Percentiles rank a stretch among this genome's conserved stretches.
phyloP scores from a whole-genome alignment of 1,140 invertebrate genomes.

The Drosophila pectinifera region DNA sequence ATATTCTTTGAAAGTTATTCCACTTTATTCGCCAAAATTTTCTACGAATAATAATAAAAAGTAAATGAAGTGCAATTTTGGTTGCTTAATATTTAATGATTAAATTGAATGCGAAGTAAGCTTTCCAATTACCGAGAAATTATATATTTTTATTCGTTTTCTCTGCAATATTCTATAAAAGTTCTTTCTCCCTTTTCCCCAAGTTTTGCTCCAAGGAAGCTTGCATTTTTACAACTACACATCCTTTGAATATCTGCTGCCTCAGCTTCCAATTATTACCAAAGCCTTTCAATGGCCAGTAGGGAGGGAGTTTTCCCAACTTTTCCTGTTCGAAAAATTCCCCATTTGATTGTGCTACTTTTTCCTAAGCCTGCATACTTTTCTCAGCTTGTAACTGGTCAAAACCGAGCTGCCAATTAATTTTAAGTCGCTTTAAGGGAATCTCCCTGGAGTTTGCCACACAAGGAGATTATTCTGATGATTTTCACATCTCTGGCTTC shows the following conservation, averaged over 20 bases:
- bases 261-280: constrained; percentile 30
- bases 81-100: too few species aligned
- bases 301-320: neutral
- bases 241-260: neutral
- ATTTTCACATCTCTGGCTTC: too few species aligned
- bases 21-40: neutral
- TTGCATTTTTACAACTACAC: neutral
- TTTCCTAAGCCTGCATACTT: neutral
- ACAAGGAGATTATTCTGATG: neutral
- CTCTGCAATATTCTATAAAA: too few species aligned
- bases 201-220: neutral
- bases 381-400: neutral
- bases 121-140: too few species aligned
- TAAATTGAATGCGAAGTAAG: too few species aligned
- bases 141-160: too few species aligned
- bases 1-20: too few species aligned
- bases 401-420: constrained; percentile 21
- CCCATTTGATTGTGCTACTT: neutral
- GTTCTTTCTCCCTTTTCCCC: neutral
- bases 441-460: neutral
- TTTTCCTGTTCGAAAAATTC: constrained; percentile 1
- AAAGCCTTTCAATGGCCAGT: constrained; percentile 13
- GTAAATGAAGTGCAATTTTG: too few species aligned
- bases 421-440: constrained; percentile 3
- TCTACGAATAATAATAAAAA: too few species aligned